Evolutionary conservation across 35 echinoderm and acorn worm genomes (phyloP), one percentile per base, ranked within the genome.

Genomic region (Amphiura filiformis): DNA sequence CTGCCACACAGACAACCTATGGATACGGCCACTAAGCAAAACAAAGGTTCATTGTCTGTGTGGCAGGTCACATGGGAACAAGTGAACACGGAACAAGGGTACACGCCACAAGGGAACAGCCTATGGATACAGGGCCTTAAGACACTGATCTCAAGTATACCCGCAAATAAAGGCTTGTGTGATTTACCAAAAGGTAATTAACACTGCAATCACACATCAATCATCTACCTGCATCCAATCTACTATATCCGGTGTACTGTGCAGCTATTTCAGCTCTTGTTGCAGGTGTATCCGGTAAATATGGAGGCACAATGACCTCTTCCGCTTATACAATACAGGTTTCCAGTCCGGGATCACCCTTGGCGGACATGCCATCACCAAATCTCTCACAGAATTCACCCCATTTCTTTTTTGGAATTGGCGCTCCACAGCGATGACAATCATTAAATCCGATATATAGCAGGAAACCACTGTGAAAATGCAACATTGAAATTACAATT

Each of bases 401-500:
- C 17, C 75, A 91, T 61, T 65, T 84, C 5, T 18, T 18, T 15
- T 15, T 70, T 4, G 41, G 17, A 70, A 18, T 23, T 28, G 75
- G 41, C 23, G 76, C 81, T 4, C 75, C 92, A 38, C 92, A 97
- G 38, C 95, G 92, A 83, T 97, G 95, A 30, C 82, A 81, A 56
- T 97, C 95, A 78, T 97, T 97, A 79, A 97, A 97, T 4, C 89
- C 95, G 57, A 97, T 89, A 78, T 97, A 97, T 40, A 97, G 83
- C 39, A 97, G 57, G 61, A 97, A 97, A 31, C 92, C 92, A 18
- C 95, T 94, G 61, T n/a, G n/a, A n/a, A n/a, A n/a, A n/a, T n/a
- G n/a, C n/a, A n/a, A n/a, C n/a, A n/a, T n/a, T n/a, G n/a, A n/a
- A n/a, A n/a, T n/a, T n/a, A n/a, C n/a, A n/a, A n/a, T n/a, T n/a